Base-by-base conservation (phyloP, 2,888 invertebrate genomes). In the Nysson spinosus region DNA sequence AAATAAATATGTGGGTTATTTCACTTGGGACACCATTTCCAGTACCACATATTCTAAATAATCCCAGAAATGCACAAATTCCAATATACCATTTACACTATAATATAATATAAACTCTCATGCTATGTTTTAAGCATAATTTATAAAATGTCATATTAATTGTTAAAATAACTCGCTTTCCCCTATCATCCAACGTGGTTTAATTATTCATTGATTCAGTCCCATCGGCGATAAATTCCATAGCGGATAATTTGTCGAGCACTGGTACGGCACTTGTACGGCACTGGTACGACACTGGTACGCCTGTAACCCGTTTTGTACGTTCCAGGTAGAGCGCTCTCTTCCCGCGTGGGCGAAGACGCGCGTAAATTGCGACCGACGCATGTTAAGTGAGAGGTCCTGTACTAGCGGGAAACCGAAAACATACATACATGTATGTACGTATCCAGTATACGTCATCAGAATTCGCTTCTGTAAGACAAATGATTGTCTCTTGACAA, bases 151-250 rank as follows among this genome's bases (percentile, higher is more conserved):
- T n/a, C n/a, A n/a, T n/a, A n/a, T n/a, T n/a, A n/a, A n/a, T n/a
- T n/a, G n/a, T n/a, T n/a, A n/a, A n/a, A n/a, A n/a, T n/a, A n/a
- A n/a, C n/a, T n/a, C n/a, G n/a, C n/a, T n/a, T n/a, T n/a, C n/a
- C n/a, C n/a, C n/a, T n/a, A n/a, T n/a, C n/a, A n/a, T n/a, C n/a
- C n/a, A n/a, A n/a, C n/a, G n/a, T n/a, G 14, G 22, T 2, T 61
- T 64, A 66, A 66, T 66, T 66, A 52, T 40, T 43, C 34, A 43
- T 12, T 49, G 52, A 57, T 66, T 47, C 24, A 44, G 4, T 4
- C 26, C 26, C 5, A 14, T 22, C 1, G 19, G 17, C 56, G 47
- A 47, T 52, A 57, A 57, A 57, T 49, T 49, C 39, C 16, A 22
- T 7, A 9, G 19, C 4, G 11, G 3, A 11, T 20, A 39, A 19